Conservation (phyloP, 2,113 vertebrate species). For the Pachypanchax playfairii region DNA sequence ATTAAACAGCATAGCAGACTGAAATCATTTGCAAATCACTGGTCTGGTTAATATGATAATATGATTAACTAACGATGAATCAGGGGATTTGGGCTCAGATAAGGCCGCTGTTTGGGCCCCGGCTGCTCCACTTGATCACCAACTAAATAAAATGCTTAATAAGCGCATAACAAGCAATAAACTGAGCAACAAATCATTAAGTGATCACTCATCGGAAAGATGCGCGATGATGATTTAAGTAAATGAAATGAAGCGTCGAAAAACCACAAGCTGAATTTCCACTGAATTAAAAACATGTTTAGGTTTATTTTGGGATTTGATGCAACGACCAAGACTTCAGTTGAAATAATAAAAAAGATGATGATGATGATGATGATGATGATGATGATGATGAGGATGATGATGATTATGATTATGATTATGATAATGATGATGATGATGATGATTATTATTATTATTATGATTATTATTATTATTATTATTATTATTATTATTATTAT, state of each 20-base stretch:
- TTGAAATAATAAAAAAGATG: not conserved
- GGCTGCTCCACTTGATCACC: conserved; percentile 63
- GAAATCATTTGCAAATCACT: conserved; percentile 73
- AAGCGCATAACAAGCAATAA: conserved; percentile 74
- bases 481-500: not conserved
- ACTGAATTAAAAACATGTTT: conserved; percentile 43
- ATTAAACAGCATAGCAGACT: conserved; percentile 71
- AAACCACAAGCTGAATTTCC: conserved; percentile 21
- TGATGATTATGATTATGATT: not conserved
- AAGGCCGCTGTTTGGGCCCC: conserved; percentile 46
- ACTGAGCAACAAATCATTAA: conserved; percentile 62
- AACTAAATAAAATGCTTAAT: conserved; percentile 73
- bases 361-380: not conserved
- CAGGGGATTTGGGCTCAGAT: conserved; percentile 56
- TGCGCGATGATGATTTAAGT: conserved; percentile 34
- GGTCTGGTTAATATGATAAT: conserved; percentile 69
- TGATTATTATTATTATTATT: not conserved
- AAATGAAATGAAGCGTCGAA: conserved; percentile 39
- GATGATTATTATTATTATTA: not conserved
- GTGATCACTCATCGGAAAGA: conserved; percentile 29
- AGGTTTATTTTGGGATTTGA: conserved; percentile 24
- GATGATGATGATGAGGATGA: not conserved
- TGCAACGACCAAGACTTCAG: not conserved
- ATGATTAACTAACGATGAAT: conserved; percentile 70
- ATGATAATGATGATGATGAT: not conserved